Evolutionary conservation across 2,888 invertebrate genomes (phyloP).

Genomic region (Agriopis aurantiaria): DNA sequence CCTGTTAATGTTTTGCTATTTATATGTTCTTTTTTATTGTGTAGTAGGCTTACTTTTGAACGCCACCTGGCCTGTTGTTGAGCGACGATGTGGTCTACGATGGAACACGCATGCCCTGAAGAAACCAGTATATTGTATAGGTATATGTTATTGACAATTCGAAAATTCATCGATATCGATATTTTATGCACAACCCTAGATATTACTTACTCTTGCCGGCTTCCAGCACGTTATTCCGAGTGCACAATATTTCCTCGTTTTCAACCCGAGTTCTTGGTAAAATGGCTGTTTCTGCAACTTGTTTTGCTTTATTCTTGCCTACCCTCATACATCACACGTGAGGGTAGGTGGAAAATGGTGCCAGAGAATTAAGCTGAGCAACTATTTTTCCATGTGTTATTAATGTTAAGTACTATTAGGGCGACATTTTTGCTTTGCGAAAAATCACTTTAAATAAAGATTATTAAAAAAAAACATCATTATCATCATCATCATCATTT

Average conservation of each 20-base stretch:
- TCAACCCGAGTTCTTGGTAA: slow-evolving; percentile 1
- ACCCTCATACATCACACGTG: neutral
- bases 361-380: neutral
- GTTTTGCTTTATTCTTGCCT: slow-evolving; percentile 1
- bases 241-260: slow-evolving; percentile 22
- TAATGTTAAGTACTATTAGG: too few species aligned
- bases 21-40: too few species aligned
- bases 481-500: too few species aligned
- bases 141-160: neutral
- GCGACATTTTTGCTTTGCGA: too few species aligned
- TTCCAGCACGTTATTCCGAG: slow-evolving; percentile 6
- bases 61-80: too few species aligned
- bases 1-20: too few species aligned
- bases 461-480: too few species aligned
- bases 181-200: neutral
- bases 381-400: too few species aligned
- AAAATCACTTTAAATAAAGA: too few species aligned
- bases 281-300: slow-evolving; percentile 18
- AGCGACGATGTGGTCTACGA: too few species aligned
- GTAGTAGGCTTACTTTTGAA: too few species aligned
- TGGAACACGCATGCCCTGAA: too few species aligned
- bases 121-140: neutral
- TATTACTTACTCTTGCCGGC: neutral
- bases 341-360: neutral
- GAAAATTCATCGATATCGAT: slow-evolving; percentile 1